Evolutionary conservation across 2,888 invertebrate species (phyloP).

Genomic region (Busseola fusca): DNA sequence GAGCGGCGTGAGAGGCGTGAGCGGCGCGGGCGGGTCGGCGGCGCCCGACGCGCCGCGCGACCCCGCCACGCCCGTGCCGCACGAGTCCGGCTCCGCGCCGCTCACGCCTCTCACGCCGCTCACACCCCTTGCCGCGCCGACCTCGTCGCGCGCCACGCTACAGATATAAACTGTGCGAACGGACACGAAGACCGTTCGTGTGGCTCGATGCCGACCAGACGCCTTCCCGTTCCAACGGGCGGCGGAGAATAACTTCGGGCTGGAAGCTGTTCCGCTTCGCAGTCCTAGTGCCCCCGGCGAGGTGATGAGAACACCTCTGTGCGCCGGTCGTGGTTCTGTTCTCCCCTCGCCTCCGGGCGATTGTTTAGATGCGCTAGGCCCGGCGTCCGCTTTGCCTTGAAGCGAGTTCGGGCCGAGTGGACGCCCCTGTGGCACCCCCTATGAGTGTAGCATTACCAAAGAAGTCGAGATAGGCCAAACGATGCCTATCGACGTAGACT

Average conservation of each 20-base stretch:
- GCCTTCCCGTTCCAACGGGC: conserved; percentile 8
- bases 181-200: conserved; percentile 22
- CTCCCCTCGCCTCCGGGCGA: conserved; percentile 53
- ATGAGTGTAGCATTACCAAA: conserved; percentile 76
- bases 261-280: conserved; percentile 18
- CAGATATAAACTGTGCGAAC: conserved; percentile 74
- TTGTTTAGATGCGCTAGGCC: conserved; percentile 69
- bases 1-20: no score
- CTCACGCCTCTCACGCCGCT: conserved; percentile 79
- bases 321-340: conserved; percentile 35
- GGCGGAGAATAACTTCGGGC: conserved; percentile 13
- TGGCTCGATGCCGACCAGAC: conserved; percentile 34
- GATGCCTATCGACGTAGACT: conserved; percentile 62
- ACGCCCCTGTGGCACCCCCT: conserved; percentile 58
- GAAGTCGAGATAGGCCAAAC: conserved; percentile 69
- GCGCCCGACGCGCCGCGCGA: conserved; percentile 58
- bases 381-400: conserved; percentile 45
- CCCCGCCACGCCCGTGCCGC: conserved; percentile 77
- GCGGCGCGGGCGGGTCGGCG: no score
- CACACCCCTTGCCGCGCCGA: conserved; percentile 65
- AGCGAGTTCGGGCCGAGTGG: conserved; percentile 36
- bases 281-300: conserved; percentile 17
- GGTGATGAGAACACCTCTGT: conserved; percentile 18
- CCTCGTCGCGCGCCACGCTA: conserved; percentile 72
- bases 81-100: conserved; percentile 74